A percentile compares a stretch with the other conserved stretches of the same genome.
Conservation (phyloP, 2,888 invertebrate species). For the Seira ritae region DNA sequence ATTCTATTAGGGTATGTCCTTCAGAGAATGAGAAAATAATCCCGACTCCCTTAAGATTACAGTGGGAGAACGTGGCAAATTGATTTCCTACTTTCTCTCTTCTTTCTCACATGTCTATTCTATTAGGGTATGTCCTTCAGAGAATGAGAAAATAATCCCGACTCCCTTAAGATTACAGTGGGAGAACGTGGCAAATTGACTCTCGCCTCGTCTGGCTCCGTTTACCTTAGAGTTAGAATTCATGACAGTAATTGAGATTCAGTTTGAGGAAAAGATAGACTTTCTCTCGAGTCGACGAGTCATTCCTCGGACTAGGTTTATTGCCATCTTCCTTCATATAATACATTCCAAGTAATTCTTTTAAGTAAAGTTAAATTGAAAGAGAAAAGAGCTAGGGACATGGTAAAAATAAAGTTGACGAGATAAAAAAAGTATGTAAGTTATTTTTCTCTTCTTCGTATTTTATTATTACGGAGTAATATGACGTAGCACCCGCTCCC, state of each 20-base stretch:
- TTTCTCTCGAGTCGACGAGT: neutral
- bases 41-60: constrained; percentile 8
- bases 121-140: neutral
- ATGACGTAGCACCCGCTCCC: constrained; percentile 66
- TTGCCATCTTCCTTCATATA: neutral
- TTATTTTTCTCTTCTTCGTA: neutral
- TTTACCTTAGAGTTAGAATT: constrained; percentile 9
- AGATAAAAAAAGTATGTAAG: neutral
- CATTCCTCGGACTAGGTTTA: constrained; percentile 3
- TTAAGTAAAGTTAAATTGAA: constrained; percentile 23
- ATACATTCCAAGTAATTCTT: neutral
- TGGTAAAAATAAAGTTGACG: constrained; percentile 26
- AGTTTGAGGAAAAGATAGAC: constrained; percentile 24
- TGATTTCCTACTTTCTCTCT: neutral
- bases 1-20: no score
- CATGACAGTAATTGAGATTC: constrained; percentile 43
- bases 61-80: constrained; percentile 32
- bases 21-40: constrained; percentile 5
- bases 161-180: constrained; percentile 11
- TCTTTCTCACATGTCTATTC: no score
- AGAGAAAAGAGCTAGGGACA: constrained; percentile 2
- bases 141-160: neutral
- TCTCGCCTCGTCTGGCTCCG: neutral
- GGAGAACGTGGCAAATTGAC: constrained; percentile 40
- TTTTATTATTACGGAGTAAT: constrained; percentile 70